Base-by-base conservation (phyloP, 2,888 invertebrate genomes). In the Sicus ferrugineus region DNA sequence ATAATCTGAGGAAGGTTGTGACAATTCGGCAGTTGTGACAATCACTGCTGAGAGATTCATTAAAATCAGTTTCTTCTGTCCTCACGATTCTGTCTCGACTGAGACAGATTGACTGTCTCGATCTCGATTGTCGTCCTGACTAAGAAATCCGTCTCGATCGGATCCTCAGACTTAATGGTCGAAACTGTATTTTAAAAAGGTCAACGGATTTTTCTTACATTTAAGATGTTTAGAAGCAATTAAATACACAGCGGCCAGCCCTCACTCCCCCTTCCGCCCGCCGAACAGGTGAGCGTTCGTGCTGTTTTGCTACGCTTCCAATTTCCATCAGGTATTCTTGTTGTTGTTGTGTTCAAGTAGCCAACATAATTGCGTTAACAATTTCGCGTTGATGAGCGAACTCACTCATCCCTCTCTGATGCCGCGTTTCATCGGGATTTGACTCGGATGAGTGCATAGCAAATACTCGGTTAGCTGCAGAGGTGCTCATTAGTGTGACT, bases 341-440 rank as follows among this genome's bases (percentile, higher is more conserved):
- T n/a, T 38, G 48, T 56, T 42, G 62, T 62, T 54, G 65, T 54
- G 65, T 54, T 65, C 65, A 65, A 52, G 65, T 65, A 65, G 14
- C 65, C 54, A 28, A 65, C 38, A 65, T 65, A 65, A 65, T 65
- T 65, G 65, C 65, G 38, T 54, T 14, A 38, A 34, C 38, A 63
- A 48, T 46, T 48, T 30, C 48, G 48, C 46, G 63, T 63, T 63
- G 48, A 63, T 50, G 63, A 63, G 30, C 63, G 28, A 63, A 63
- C 42, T 63, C 30, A 48, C 16, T 16, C 42, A 4, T 42, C 42
- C 16, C 34, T 52, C 21, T 16, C 21, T 59, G 21, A 34, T 14
- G 31, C 16, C 19, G 23, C n/a, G n/a, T 16, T 58, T 58, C 6
- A 31, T 16, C 4, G 30, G 30, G n/a, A 31, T 16, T n/a, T 58